phyloP scores from a whole-genome alignment of 2,888 invertebrate genomes.

The Eumerus sabulonum region DNA sequence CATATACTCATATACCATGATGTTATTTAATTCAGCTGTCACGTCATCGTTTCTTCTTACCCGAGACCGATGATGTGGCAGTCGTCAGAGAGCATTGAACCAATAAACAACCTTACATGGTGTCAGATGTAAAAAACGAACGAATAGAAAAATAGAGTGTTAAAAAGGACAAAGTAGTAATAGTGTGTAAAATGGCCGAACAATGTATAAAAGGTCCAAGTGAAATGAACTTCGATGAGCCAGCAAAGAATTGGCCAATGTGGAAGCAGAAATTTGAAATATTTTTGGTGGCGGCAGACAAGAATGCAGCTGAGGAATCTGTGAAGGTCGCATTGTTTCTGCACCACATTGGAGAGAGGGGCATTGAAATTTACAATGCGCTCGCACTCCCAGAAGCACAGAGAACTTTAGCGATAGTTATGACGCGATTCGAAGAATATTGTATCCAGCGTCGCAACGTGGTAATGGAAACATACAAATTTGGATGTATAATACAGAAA shows the following conservation, averaged over 20 bases:
- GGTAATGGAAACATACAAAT: conserved; percentile 34
- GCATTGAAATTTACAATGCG: conserved; percentile 38
- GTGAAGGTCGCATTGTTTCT: conserved; percentile 33
- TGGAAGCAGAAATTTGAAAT: conserved; percentile 33
- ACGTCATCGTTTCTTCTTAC: too few relatives aligned
- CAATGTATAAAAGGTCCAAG: conserved; percentile 20
- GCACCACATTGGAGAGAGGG: conserved; percentile 40
- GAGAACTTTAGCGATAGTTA: conserved; percentile 25
- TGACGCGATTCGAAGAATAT: conserved; percentile 36
- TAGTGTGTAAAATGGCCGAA: conserved; percentile 25
- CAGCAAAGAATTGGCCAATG: conserved; percentile 26
- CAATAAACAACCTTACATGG: too few relatives aligned
- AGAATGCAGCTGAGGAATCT: conserved; percentile 23
- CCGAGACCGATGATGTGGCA: too few relatives aligned
- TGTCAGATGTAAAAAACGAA: background rate
- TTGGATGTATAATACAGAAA: conserved; percentile 29
- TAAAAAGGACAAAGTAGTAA: background rate
- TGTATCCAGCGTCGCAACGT: conserved; percentile 30
- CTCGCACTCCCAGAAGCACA: conserved; percentile 10
- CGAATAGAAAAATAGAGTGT: background rate
- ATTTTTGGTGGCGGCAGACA: conserved; percentile 31
- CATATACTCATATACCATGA: too few relatives aligned
- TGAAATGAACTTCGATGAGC: conserved; percentile 36
- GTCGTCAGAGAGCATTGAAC: too few relatives aligned
- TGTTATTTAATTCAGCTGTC: too few relatives aligned